A percentile compares a stretch with the other conserved stretches of the same genome.
phyloP scores from a whole-genome alignment of 2,113 vertebrate species.

The Crotophaga sulcirostris region DNA sequence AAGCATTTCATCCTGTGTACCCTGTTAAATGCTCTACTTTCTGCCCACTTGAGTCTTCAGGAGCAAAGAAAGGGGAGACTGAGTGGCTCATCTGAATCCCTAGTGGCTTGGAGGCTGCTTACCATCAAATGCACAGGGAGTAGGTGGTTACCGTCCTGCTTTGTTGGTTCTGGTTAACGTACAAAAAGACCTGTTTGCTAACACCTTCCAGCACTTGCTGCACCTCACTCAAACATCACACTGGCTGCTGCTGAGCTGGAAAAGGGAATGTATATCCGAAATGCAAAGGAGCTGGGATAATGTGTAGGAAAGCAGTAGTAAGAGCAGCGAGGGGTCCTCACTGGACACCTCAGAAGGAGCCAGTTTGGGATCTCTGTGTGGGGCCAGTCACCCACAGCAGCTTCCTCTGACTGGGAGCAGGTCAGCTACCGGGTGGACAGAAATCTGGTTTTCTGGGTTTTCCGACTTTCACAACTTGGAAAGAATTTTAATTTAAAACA shows the following conservation, averaged over 20 bases:
- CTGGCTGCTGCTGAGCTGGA: background rate
- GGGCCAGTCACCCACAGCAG: no score
- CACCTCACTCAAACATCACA: background rate
- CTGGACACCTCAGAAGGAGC: background rate
- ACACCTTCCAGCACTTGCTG: background rate
- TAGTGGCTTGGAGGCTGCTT: background rate
- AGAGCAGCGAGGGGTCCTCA: background rate
- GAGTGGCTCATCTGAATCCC: background rate
- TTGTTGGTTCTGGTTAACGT: background rate
- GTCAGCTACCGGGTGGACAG: no score
- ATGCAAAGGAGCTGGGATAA: background rate
- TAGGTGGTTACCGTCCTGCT: background rate
- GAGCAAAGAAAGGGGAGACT: background rate
- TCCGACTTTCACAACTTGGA: background rate
- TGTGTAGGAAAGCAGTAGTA: background rate
- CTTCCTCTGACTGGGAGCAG: background rate
- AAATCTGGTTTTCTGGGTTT: background rate
- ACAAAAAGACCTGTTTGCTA: background rate
- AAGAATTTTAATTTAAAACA: background rate
- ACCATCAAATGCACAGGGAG: background rate
- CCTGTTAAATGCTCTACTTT: background rate
- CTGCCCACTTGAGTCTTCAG: background rate
- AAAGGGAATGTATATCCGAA: background rate
- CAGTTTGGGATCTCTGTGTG: background rate
- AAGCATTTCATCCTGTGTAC: fast-evolving